phyloP scores from a whole-genome alignment of 2,888 invertebrate species.

The Pseudococcus viburni region DNA sequence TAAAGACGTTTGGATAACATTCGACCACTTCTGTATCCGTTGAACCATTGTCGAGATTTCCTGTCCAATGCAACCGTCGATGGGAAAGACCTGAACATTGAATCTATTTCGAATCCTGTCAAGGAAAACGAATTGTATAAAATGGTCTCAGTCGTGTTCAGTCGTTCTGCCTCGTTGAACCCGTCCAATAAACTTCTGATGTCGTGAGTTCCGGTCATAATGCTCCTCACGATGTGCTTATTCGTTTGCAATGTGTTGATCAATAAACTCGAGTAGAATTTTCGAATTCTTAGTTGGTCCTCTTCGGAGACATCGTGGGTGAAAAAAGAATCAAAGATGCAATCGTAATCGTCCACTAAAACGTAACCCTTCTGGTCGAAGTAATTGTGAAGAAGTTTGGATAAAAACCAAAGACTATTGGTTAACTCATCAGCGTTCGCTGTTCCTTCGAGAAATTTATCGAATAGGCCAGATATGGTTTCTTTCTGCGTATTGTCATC shows the following conservation, averaged over 20 bases:
- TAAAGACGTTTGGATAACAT: not conserved
- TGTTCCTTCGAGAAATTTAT: not conserved
- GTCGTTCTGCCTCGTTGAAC: not conserved
- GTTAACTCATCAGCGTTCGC: not conserved
- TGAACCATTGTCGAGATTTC: not conserved
- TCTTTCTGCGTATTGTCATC: not conserved
- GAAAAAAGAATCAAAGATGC: not conserved
- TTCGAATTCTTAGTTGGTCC: not conserved
- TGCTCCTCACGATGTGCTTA: not conserved
- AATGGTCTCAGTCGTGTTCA: not conserved
- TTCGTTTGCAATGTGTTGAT: not conserved
- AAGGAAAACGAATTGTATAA: slow-evolving; percentile 10
- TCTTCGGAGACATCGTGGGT: not conserved
- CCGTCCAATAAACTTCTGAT: not conserved
- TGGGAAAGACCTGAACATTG: not conserved
- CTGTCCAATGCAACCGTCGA: not conserved
- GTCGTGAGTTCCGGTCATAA: not conserved
- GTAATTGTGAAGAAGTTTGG: not conserved
- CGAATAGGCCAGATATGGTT: not conserved
- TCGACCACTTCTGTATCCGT: not conserved
- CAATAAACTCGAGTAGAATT: not conserved
- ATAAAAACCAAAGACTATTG: not conserved
- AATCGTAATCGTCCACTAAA: slow-evolving; percentile 1
- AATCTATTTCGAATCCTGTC: slow-evolving; percentile 20
- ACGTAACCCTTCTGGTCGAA: not conserved